Evolutionary conservation across 1,140 invertebrate species (phyloP).

Genomic region (Cherax quadricarinatus): DNA sequence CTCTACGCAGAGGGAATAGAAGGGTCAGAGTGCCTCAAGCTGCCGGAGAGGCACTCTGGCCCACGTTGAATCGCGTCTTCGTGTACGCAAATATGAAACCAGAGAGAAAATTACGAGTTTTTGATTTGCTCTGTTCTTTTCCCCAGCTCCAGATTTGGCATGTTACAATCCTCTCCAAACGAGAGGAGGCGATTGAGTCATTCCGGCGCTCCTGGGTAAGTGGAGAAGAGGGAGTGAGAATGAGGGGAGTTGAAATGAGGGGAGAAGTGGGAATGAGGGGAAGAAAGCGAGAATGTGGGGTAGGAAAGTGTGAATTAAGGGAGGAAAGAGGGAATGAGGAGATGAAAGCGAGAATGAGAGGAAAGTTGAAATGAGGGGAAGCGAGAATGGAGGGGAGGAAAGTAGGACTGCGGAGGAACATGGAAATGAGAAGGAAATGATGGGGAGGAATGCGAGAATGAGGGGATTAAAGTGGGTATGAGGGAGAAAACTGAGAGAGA

Average conservation of each 20-base stretch:
- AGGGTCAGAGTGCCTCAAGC: constrained; percentile 29
- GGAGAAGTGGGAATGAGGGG: not conserved
- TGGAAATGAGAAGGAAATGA: not conserved
- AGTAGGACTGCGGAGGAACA: not conserved
- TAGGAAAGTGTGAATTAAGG: not conserved
- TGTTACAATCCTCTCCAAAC: constrained; percentile 51
- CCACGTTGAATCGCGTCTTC: constrained; percentile 43
- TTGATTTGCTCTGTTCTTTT: constrained; percentile 67
- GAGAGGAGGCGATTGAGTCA: constrained; percentile 61
- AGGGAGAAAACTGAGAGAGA: not conserved
- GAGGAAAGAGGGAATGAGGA: not conserved
- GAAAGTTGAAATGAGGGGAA: not conserved
- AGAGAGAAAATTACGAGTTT: constrained; percentile 65
- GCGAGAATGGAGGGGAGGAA: not conserved
- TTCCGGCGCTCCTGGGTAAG: constrained; percentile 25
- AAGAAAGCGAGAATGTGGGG: not conserved
- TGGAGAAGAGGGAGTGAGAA: not conserved
- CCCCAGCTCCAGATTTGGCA: constrained; percentile 58
- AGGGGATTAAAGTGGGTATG: not conserved
- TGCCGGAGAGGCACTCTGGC: not conserved
- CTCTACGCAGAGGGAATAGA: not conserved
- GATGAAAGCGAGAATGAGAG: not conserved
- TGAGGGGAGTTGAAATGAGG: not conserved
- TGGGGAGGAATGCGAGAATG: not conserved
- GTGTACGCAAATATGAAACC: constrained; percentile 61